phyloP scores from a whole-genome alignment of 1,140 invertebrate species.

The Drosophila athabasca region DNA sequence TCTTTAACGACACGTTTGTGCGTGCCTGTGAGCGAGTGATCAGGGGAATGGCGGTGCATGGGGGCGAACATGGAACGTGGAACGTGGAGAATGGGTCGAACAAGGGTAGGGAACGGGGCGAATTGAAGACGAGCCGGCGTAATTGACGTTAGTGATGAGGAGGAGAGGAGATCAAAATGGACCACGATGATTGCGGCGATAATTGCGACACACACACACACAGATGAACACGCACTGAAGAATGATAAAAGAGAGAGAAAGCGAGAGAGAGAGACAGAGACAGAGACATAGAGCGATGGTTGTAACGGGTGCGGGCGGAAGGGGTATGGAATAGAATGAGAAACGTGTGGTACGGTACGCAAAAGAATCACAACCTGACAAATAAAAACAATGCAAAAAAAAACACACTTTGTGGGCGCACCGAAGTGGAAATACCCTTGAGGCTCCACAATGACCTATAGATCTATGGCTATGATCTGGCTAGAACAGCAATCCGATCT shows the following conservation, averaged over 20 bases:
- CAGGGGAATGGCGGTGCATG: too few relatives aligned
- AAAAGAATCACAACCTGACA: slow-evolving; percentile 18
- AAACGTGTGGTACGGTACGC: slow-evolving; percentile 2
- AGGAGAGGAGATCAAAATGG: slow-evolving; percentile 75
- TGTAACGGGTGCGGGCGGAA: too few relatives aligned
- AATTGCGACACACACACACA: slow-evolving; percentile 66
- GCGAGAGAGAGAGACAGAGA: slow-evolving; percentile 10
- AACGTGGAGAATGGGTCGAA: too few relatives aligned
- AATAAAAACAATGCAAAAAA: slow-evolving; percentile 13
- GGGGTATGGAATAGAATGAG: not conserved
- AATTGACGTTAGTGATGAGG: slow-evolving; percentile 74
- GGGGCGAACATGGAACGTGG: too few relatives aligned
- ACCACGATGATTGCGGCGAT: slow-evolving; percentile 76
- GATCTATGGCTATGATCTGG: too few relatives aligned
- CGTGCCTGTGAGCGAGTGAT: too few relatives aligned
- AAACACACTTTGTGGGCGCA: too few relatives aligned
- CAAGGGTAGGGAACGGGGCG: slow-evolving; percentile 16
- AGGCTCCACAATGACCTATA: too few relatives aligned
- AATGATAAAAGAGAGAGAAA: slow-evolving; percentile 38
- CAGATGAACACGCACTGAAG: slow-evolving; percentile 33
- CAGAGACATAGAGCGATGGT: slow-evolving; percentile 12
- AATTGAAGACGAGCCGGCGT: slow-evolving; percentile 53
- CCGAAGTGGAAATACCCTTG: too few relatives aligned
- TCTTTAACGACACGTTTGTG: slow-evolving; percentile 1
- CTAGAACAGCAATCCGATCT: too few relatives aligned